Evolutionary conservation across 2,888 invertebrate genomes (phyloP).

Genomic region (Lobophora halterata): DNA sequence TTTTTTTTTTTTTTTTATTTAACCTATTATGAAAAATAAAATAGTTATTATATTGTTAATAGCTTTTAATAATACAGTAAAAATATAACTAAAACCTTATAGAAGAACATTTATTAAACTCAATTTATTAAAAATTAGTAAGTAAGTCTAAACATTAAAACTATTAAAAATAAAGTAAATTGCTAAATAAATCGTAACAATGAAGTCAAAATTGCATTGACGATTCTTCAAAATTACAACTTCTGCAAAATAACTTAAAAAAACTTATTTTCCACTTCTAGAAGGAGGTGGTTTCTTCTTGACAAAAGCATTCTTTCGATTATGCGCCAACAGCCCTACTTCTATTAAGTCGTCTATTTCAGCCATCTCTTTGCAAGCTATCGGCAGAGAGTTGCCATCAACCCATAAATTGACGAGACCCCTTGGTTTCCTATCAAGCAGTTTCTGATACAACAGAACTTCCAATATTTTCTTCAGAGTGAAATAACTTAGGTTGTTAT

Average conservation of each 20-base stretch:
- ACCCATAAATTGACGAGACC: conserved; percentile 52
- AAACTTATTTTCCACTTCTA: conserved; percentile 5
- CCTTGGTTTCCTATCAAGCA: conserved; percentile 37
- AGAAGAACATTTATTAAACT: no score
- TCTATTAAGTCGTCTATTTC: conserved; percentile 42
- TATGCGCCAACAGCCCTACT: neutral
- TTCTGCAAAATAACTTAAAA: neutral
- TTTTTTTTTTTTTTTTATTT: no score
- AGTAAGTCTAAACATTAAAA: no score
- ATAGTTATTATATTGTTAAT: no score
- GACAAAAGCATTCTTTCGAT: neutral
- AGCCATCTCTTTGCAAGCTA: conserved; percentile 40
- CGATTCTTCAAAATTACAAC: no score
- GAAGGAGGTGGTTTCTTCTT: conserved; percentile 4
- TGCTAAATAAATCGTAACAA: no score
- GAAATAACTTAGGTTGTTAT: conserved; percentile 47
- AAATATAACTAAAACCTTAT: no score
- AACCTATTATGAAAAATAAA: no score
- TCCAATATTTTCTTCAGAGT: conserved; percentile 42
- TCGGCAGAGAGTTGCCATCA: conserved; percentile 58
- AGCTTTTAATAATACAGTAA: no score
- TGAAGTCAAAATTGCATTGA: no score
- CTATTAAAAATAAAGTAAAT: no score
- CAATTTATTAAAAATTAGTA: no score
- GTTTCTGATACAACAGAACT: conserved; percentile 44